A percentile compares a stretch with the other conserved stretches of the same genome.
Evolutionary conservation across 2,797 vertebrate genomes (phyloP).

Genomic region (Aplochiton taeniatus): DNA sequence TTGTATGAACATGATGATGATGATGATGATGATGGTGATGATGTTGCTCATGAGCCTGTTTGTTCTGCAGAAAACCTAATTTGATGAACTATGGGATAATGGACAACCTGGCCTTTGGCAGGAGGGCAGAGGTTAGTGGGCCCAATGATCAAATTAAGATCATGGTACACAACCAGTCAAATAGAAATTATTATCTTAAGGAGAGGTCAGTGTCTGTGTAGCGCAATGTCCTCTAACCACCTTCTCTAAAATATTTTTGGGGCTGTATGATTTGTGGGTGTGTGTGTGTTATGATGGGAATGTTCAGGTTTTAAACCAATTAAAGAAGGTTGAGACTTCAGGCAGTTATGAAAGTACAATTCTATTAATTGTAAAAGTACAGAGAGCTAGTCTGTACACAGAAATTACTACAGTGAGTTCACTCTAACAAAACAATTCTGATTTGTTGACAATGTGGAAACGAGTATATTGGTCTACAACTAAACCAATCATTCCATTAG

Average conservation of each 20-base stretch:
- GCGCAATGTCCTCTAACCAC: conserved; percentile 16
- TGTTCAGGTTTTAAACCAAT: no score
- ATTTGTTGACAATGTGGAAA: no score
- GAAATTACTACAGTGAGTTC: no score
- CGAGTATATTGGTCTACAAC: no score
- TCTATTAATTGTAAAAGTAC: no score
- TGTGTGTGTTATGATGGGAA: no score
- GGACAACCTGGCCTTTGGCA: conserved; percentile 44
- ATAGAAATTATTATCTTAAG: conserved; percentile 37
- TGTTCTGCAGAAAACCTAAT: conserved; percentile 50
- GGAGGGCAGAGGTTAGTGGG: conserved; percentile 64
- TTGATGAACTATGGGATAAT: conserved; percentile 53
- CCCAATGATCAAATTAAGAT: no score
- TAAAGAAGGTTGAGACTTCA: no score
- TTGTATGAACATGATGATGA: conserved; percentile 1
- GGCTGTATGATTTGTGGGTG: neutral
- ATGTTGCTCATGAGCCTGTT: conserved; percentile 22
- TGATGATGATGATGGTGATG: conserved; percentile 21
- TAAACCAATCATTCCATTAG: no score
- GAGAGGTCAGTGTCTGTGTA: conserved; percentile 36
- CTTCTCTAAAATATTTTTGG: conserved; percentile 39
- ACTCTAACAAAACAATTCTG: no score
- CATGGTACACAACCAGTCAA: conserved; percentile 19
- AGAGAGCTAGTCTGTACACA: no score
- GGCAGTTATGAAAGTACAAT: no score